Base-by-base conservation (phyloP, 2,888 invertebrate species). In the Beris morrisii region DNA sequence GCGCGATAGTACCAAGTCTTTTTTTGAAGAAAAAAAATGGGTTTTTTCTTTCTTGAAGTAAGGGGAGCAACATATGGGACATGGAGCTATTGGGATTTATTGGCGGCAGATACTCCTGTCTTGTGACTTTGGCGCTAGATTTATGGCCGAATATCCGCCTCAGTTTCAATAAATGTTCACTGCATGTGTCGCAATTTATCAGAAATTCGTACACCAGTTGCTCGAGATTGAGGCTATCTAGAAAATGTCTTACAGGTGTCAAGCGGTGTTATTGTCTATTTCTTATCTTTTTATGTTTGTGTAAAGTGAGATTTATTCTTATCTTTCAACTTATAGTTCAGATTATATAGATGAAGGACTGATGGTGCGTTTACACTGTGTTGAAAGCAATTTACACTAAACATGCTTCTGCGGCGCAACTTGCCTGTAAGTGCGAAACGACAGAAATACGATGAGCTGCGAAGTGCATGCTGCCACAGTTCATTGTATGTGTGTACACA, bases 81-180 rank as follows among this genome's bases (percentile, higher is more conserved):
- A 50, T 65, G 65, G 30, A 12, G 30, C 65, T 46, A 63, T 61
- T 46, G 64, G 54, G 56, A 64, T 58, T 54, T 53, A 65, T 55
- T 30, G 55, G 54, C 50, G 55, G 45, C 50, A 59, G 58, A 53
- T 48, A 59, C 56, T 48, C 45, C 13, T 55, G 54, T 61, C 52
- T 50, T 61, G 30, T 61, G 61, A 38, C 61, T 45, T 58, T 44
- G 54, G 43, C 44, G 45, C 43, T 56, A 66, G 68, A 69, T 69
- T 69, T 69, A 69, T 69, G 48, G 59, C 59, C 66, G 53, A 69
- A 69, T 69, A 69, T 69, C 66, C 64, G 66, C 66, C 66, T 44
- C 48, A 64, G 66, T 66, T 69, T 69, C 66, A 69, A 69, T 69
- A 69, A 69, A 69, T 69, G 68, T 66, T 64, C 64, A 50, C 68